These are phyloP conservation scores for Trachelus tabidus DNA, from an alignment of 2,888 invertebrate species.

Conservation along the genomic window DNA sequence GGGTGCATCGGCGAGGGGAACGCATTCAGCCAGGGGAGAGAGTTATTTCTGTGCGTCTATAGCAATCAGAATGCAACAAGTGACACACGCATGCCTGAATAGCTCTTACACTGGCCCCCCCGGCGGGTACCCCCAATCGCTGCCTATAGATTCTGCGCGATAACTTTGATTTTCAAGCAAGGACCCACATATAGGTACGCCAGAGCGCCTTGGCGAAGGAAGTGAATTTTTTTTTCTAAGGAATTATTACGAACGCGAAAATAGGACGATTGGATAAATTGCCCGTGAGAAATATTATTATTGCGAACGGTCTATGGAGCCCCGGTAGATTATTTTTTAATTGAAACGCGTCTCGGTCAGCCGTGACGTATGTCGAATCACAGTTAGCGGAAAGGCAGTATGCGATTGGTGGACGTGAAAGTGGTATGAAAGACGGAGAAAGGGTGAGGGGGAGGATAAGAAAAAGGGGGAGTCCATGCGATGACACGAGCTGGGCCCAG, in stretches of 20 bases:
- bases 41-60: constrained; percentile 54
- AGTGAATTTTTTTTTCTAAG: too few relatives aligned
- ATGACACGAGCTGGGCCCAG: background rate
- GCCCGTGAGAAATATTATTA: background rate
- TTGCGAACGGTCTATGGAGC: background rate
- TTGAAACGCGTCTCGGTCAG: background rate
- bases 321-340: too few relatives aligned
- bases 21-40: constrained; percentile 20
- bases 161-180: background rate
- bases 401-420: constrained; percentile 33
- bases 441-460: background rate
- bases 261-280: too few relatives aligned
- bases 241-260: background rate
- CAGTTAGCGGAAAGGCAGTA: constrained; percentile 16
- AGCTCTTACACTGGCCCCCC: background rate
- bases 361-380: background rate
- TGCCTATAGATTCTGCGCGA: background rate
- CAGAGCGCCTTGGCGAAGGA: too few relatives aligned
- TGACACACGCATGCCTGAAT: constrained; percentile 43
- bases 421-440: background rate
- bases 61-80: constrained; percentile 61
- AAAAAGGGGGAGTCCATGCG: background rate
- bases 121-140: background rate
- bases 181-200: too few relatives aligned
- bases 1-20: constrained; percentile 18